phyloP scores from a whole-genome alignment of 2,797 vertebrate species.

The Masticophis lateralis region DNA sequence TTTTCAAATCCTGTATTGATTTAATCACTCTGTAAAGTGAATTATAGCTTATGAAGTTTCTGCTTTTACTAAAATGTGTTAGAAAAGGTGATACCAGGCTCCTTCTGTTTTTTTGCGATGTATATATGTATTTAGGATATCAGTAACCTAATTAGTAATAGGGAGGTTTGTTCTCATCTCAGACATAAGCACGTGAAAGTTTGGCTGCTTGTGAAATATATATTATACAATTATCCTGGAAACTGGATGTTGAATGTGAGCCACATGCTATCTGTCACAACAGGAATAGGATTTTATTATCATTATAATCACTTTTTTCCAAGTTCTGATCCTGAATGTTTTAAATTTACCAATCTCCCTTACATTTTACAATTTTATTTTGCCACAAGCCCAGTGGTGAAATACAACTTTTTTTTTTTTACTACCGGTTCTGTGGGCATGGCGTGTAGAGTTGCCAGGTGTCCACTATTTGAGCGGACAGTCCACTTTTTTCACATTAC shows the following conservation, averaged over 20 bases:
- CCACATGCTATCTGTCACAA: conserved; percentile 8
- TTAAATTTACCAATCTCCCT: neutral
- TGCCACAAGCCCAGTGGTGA: neutral
- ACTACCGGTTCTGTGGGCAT: too few relatives aligned
- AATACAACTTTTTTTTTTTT: too few relatives aligned
- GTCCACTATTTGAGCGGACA: too few relatives aligned
- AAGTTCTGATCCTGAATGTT: neutral
- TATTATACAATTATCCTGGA: neutral
- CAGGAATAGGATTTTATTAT: neutral
- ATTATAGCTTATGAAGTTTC: neutral
- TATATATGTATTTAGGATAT: neutral
- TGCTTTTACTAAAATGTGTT: neutral
- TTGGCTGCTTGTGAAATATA: neutral
- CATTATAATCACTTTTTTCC: neutral
- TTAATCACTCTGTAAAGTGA: neutral
- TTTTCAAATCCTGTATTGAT: neutral
- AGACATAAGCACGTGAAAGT: neutral
- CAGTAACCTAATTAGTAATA: neutral
- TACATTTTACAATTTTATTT: neutral
- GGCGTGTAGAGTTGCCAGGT: too few relatives aligned
- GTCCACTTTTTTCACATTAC: too few relatives aligned
- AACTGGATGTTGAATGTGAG: neutral
- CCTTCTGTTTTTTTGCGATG: neutral
- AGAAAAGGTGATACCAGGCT: neutral
- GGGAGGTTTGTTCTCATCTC: neutral